These are phyloP conservation scores for Brienomyrus brachyistius DNA, from an alignment of 2,113 vertebrate genomes.

Conservation along the genomic window DNA sequence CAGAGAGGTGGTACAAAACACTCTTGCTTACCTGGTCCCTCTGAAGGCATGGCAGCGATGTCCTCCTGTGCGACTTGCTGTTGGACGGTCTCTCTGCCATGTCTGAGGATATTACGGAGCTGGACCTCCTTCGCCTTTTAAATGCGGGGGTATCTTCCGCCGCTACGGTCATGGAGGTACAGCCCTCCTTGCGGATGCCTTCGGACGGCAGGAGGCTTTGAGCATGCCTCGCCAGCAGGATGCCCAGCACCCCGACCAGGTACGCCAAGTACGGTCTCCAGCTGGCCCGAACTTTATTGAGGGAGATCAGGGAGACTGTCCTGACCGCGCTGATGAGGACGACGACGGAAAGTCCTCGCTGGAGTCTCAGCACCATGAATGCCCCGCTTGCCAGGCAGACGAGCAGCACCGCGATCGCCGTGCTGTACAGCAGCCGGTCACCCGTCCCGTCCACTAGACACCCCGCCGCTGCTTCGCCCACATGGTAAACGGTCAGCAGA, in stretches of 20 bases:
- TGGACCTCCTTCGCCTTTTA: slow-evolving; percentile 83
- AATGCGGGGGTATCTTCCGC: slow-evolving; percentile 70
- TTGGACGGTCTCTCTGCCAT: slow-evolving; percentile 78
- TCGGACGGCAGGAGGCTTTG: slow-evolving; percentile 68
- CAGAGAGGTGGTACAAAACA: background rate
- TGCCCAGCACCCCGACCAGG: slow-evolving; percentile 74
- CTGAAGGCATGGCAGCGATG: slow-evolving; percentile 90
- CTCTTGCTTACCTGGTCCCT: slow-evolving; percentile 83
- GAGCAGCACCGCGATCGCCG: slow-evolving; percentile 75
- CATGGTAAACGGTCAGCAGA: slow-evolving; percentile 74
- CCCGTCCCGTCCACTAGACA: slow-evolving; percentile 69
- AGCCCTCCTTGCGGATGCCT: slow-evolving; percentile 64
- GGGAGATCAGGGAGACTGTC: slow-evolving; percentile 71
- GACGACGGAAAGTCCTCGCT: slow-evolving; percentile 74
- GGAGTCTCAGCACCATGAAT: slow-evolving; percentile 78
- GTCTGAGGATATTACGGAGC: slow-evolving; percentile 80
- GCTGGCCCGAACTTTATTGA: slow-evolving; percentile 73
- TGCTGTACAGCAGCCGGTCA: slow-evolving; percentile 64
- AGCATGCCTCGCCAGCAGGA: slow-evolving; percentile 78
- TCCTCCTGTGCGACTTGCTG: slow-evolving; percentile 84
- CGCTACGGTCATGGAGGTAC: slow-evolving; percentile 57
- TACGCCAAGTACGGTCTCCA: slow-evolving; percentile 88
- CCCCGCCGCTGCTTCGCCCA: slow-evolving; percentile 72
- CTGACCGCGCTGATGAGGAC: slow-evolving; percentile 74
- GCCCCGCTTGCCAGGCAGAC: slow-evolving; percentile 74